phyloP scores from a whole-genome alignment of 2,113 vertebrate species.

The Formicarius rufipectus region DNA sequence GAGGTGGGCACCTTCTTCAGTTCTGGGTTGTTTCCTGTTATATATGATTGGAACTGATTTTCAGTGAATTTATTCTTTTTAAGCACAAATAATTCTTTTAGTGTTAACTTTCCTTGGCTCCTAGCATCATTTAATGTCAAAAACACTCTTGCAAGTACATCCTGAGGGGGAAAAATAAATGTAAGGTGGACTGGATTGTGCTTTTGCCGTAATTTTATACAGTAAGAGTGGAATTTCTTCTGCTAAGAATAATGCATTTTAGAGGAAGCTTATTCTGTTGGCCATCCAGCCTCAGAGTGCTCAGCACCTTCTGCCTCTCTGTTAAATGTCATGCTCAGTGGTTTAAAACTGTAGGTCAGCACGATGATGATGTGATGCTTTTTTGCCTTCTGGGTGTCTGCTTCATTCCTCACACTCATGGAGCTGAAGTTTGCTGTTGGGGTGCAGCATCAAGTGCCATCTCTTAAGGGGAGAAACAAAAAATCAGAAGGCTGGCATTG shows the following conservation, averaged over 20 bases:
- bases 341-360: background rate
- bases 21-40: background rate
- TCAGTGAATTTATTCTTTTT: background rate
- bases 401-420: background rate
- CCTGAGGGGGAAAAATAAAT: rapidly evolving
- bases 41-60: background rate
- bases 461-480: background rate
- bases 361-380: background rate
- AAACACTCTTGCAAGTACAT: background rate
- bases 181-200: background rate
- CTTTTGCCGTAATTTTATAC: background rate
- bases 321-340: background rate
- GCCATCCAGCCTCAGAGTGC: background rate
- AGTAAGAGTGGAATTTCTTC: background rate
- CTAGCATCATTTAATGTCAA: background rate
- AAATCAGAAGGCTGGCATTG: background rate
- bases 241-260: background rate
- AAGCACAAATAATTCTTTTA: background rate
- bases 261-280: background rate
- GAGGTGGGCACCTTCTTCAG: rapidly evolving
- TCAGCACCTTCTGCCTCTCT: background rate
- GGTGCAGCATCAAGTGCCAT: background rate
- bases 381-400: background rate
- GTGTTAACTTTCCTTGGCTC: background rate
- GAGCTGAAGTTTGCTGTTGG: background rate